Conservation (phyloP, 2,888 invertebrate species). For the Nowickia ferox region DNA sequence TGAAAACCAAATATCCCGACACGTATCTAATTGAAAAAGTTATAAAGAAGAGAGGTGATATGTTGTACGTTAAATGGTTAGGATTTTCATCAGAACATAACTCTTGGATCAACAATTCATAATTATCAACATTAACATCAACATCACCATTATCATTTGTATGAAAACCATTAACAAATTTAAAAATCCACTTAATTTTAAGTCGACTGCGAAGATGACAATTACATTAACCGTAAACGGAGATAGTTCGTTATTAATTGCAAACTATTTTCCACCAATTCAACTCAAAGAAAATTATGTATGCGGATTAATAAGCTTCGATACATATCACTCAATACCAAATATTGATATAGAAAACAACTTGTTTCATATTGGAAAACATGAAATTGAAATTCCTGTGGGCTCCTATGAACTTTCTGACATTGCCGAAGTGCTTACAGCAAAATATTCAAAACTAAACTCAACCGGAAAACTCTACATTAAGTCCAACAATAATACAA, state of each 20-base stretch:
- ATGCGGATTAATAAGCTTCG: constrained; percentile 63
- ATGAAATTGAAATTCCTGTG: constrained; percentile 40
- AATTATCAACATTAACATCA: neutral
- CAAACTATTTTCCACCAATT: constrained; percentile 56
- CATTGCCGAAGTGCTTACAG: constrained; percentile 32
- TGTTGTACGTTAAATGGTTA: constrained; percentile 74
- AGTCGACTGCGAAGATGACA: constrained; percentile 33
- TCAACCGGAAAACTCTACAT: constrained; percentile 28
- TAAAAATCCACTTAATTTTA: neutral
- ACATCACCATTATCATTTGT: neutral
- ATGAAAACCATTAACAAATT: neutral
- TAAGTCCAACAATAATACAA: constrained; percentile 29
- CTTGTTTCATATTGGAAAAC: constrained; percentile 49
- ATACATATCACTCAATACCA: constrained; percentile 50
- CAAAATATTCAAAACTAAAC: constrained; percentile 27
- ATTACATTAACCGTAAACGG: constrained; percentile 49
- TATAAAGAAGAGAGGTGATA: constrained; percentile 72
- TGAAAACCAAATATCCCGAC: constrained; percentile 76
- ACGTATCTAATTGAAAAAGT: constrained; percentile 78
- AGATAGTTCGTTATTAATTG: constrained; percentile 20
- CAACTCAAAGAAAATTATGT: constrained; percentile 3
- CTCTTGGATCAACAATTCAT: constrained; percentile 74
- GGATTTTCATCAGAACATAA: constrained; percentile 75
- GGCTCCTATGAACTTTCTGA: constrained; percentile 59
- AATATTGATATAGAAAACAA: constrained; percentile 57